phyloP scores from a whole-genome alignment of 2,888 invertebrate genomes.

The Cabera pusaria region DNA sequence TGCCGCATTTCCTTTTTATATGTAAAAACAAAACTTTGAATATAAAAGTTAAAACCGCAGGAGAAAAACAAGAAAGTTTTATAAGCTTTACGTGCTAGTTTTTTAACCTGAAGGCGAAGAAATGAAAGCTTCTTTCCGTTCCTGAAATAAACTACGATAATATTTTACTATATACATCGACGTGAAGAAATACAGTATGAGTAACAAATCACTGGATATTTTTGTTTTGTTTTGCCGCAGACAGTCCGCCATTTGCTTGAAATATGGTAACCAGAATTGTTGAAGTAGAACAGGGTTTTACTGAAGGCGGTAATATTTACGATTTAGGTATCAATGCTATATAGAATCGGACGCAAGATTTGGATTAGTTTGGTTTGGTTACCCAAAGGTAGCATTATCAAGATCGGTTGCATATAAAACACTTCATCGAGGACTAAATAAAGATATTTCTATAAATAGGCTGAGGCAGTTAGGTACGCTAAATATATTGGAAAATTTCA shows the following conservation, averaged over 20 bases:
- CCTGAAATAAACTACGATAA: slow-evolving; percentile 27
- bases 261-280: slow-evolving; percentile 1
- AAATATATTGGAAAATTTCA: too few relatives aligned
- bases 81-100: slow-evolving; percentile 8
- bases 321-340: too few relatives aligned
- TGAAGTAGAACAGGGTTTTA: too few relatives aligned
- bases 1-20: slow-evolving; percentile 4
- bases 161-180: slow-evolving; percentile 33
- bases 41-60: slow-evolving; percentile 11
- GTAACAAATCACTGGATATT: slow-evolving; percentile 42
- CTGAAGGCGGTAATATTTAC: too few relatives aligned
- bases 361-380: too few relatives aligned
- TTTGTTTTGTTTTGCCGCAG: slow-evolving; percentile 20
- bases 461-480: too few relatives aligned
- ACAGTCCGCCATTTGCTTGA: slow-evolving; percentile 11
- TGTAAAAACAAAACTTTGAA: slow-evolving; percentile 12
- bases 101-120: slow-evolving; percentile 4
- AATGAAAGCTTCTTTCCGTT: slow-evolving; percentile 16
- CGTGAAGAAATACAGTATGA: slow-evolving; percentile 33
- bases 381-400: too few relatives aligned
- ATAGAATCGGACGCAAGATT: too few relatives aligned
- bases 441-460: too few relatives aligned
- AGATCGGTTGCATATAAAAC: too few relatives aligned
- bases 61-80: slow-evolving; percentile 6
- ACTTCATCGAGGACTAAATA: too few relatives aligned